These are phyloP conservation scores for Margaritifera margaritifera DNA, from an alignment of 2,888 invertebrate species.

Conservation along the genomic window DNA sequence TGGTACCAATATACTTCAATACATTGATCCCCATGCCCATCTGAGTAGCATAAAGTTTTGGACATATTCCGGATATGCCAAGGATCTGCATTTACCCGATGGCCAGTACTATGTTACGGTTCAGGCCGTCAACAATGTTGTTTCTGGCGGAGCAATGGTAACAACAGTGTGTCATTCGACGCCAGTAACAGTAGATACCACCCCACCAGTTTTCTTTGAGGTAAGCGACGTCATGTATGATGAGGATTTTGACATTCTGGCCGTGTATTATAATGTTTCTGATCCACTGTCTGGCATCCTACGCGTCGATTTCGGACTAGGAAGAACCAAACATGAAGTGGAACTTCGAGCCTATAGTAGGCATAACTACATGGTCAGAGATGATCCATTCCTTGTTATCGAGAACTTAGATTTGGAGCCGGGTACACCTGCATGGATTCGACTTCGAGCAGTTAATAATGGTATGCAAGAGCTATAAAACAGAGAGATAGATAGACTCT, in stretches of 20 bases:
- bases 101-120: constrained; percentile 56
- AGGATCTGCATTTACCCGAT: constrained; percentile 46
- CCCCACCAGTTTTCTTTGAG: constrained; percentile 43
- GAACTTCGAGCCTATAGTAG: constrained; percentile 40
- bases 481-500: too few relatives aligned
- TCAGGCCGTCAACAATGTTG: constrained; percentile 50
- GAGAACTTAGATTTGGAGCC: constrained; percentile 49
- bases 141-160: constrained; percentile 53
- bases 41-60: constrained; percentile 47
- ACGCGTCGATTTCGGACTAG: constrained; percentile 53
- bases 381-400: constrained; percentile 42
- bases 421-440: constrained; percentile 57
- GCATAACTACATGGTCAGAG: constrained; percentile 37
- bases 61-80: constrained; percentile 53
- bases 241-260: constrained; percentile 52
- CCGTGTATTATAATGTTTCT: constrained; percentile 45
- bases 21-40: constrained; percentile 48
- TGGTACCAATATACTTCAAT: constrained; percentile 41
- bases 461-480: constrained; percentile 25
- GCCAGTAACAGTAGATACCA: constrained; percentile 53
- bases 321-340: constrained; percentile 52
- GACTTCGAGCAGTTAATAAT: constrained; percentile 50
- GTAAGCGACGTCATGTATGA: constrained; percentile 52
- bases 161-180: constrained; percentile 56
- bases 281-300: constrained; percentile 45